These are phyloP conservation scores for Ormyrus thymus DNA, from an alignment of 2,888 invertebrate species.

Conservation along the genomic window DNA sequence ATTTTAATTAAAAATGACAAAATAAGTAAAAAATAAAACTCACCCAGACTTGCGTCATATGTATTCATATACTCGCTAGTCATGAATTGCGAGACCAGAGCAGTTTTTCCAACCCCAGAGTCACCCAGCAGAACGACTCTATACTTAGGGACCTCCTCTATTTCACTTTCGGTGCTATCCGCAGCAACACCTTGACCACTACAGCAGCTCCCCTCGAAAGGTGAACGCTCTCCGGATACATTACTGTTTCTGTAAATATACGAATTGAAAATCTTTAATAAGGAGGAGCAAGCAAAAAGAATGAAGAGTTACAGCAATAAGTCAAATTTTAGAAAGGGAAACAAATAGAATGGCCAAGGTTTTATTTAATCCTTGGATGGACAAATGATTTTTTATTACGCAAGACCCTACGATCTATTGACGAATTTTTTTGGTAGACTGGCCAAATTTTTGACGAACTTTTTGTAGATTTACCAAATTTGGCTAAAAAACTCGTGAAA, in stretches of 20 bases:
- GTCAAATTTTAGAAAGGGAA: not conserved
- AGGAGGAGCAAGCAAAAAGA: not conserved
- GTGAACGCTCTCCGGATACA: constrained; percentile 83
- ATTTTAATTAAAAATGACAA: no score
- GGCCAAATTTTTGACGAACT: no score
- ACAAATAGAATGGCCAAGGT: not conserved
- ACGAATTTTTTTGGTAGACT: no score
- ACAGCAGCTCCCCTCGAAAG: constrained; percentile 92
- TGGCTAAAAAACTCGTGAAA: no score
- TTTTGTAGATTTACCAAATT: no score
- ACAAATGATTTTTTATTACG: no score
- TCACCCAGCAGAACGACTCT: constrained; percentile 90
- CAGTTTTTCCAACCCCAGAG: constrained; percentile 92
- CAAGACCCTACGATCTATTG: no score
- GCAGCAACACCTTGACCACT: constrained; percentile 83
- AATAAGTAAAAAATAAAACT: constrained; percentile 68
- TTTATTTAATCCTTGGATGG: no score
- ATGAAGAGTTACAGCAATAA: not conserved
- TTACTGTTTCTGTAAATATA: constrained; percentile 80
- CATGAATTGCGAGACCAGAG: constrained; percentile 94
- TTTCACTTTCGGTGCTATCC: constrained; percentile 78
- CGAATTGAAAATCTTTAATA: no score
- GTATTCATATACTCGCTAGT: constrained; percentile 97
- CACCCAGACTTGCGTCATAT: constrained; percentile 92
- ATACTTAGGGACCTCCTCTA: constrained; percentile 83